phyloP scores from a whole-genome alignment of 1,140 invertebrate species.

The Mya arenaria region DNA sequence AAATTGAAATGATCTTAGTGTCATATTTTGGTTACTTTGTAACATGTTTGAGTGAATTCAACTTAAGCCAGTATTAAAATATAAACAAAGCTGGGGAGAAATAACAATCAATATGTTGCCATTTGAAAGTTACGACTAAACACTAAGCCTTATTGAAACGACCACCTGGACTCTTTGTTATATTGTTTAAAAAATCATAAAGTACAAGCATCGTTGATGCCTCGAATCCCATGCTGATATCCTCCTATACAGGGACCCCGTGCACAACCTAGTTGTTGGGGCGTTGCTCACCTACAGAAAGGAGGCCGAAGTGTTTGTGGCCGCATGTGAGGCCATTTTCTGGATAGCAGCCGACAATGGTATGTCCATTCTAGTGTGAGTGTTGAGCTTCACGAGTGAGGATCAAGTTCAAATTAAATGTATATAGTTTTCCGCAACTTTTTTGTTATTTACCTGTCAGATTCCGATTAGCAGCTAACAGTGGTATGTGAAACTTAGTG shows the following conservation, averaged over 20 bases:
- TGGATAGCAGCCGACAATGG: constrained; percentile 56
- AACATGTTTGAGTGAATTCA: neutral
- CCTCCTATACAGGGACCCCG: constrained; percentile 15
- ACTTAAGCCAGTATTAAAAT: neutral
- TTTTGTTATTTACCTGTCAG: too few relatives aligned
- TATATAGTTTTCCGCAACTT: too few relatives aligned
- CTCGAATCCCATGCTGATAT: neutral
- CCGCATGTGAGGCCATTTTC: constrained; percentile 39
- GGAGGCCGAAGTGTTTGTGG: constrained; percentile 3
- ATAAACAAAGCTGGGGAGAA: neutral
- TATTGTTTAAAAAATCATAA: neutral
- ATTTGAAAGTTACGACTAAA: neutral
- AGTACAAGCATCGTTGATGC: neutral
- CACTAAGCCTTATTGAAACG: neutral
- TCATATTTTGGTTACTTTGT: too few relatives aligned
- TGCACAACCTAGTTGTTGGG: constrained; percentile 25
- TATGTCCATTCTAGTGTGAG: too few relatives aligned
- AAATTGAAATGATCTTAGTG: too few relatives aligned
- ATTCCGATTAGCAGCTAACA: too few relatives aligned
- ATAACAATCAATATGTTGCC: neutral
- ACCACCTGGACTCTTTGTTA: neutral
- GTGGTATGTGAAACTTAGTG: too few relatives aligned
- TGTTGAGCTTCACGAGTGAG: too few relatives aligned
- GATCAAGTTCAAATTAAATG: too few relatives aligned
- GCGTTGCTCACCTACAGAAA: constrained; percentile 26